phyloP scores from a whole-genome alignment of 2,113 vertebrate species.

The Ctenodactylus gundi region DNA sequence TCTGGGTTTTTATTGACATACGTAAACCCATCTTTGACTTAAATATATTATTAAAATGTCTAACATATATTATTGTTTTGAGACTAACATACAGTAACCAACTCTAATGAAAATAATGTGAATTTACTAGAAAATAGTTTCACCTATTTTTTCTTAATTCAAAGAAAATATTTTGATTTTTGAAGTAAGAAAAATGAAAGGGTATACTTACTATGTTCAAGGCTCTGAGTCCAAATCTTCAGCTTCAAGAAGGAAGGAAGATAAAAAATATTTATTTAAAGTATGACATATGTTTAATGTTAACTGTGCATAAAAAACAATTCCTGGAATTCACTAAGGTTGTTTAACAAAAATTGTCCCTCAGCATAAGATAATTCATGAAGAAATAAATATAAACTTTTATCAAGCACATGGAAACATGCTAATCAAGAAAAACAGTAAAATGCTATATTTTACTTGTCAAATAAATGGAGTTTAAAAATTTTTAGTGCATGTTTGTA shows the following conservation, averaged over 20 bases:
- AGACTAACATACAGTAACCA: background rate
- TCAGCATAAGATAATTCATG: background rate
- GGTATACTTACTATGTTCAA: background rate
- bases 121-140: constrained; percentile 25
- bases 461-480: background rate
- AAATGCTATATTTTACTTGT: constrained; percentile 9
- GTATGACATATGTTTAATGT: background rate
- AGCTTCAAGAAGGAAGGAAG: background rate
- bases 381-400: background rate
- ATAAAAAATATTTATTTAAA: background rate
- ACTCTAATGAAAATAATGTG: background rate
- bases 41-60: background rate
- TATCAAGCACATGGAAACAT: background rate
- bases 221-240: background rate
- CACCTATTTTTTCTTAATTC: background rate
- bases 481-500: too few relatives aligned
- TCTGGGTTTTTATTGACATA: background rate
- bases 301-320: background rate
- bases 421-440: background rate
- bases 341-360: background rate
- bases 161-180: background rate
- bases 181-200: background rate
- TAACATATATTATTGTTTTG: background rate
- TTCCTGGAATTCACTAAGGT: background rate
- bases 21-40: too few relatives aligned